Percentiles rank a stretch among this genome's conserved stretches.
Evolutionary conservation across 1,140 invertebrate species (phyloP).

Genomic region (Eubasilissa regina): DNA sequence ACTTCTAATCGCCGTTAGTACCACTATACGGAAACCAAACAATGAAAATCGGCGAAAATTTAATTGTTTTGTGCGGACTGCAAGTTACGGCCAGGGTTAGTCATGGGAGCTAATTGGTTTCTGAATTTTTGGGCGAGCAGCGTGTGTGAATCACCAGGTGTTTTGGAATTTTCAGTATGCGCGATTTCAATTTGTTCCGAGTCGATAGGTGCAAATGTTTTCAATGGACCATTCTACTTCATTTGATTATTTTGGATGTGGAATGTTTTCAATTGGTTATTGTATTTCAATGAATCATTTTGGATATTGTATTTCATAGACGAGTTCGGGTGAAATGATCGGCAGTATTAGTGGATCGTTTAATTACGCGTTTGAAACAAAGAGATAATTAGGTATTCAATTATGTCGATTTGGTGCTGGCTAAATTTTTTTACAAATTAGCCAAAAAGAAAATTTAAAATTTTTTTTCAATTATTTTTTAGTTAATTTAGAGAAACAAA

Average conservation of each 20-base stretch:
- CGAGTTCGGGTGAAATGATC: no score
- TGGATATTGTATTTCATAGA: no score
- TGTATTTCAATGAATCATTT: background rate
- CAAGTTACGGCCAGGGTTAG: background rate
- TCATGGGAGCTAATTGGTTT: conserved; percentile 46
- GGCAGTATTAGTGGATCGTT: no score
- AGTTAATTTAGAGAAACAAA: no score
- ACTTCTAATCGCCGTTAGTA: no score
- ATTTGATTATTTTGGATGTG: no score
- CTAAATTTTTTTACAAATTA: no score
- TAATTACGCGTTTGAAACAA: no score
- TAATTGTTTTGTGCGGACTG: background rate
- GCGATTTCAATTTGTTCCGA: background rate
- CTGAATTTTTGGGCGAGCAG: conserved; percentile 46
- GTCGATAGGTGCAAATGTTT: background rate
- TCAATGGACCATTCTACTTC: background rate
- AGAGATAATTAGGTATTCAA: background rate
- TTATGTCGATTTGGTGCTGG: no score
- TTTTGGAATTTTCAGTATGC: conserved; percentile 2
- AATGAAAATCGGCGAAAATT: conserved; percentile 6
- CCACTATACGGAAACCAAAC: no score
- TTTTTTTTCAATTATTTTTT: no score
- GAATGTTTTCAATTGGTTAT: background rate
- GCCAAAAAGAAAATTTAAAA: no score
- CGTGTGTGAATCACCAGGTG: background rate